Evolutionary conservation across 2,113 vertebrate genomes (phyloP), one percentile per base, ranked within the genome.

Genomic region (Entelurus aequoreus): DNA sequence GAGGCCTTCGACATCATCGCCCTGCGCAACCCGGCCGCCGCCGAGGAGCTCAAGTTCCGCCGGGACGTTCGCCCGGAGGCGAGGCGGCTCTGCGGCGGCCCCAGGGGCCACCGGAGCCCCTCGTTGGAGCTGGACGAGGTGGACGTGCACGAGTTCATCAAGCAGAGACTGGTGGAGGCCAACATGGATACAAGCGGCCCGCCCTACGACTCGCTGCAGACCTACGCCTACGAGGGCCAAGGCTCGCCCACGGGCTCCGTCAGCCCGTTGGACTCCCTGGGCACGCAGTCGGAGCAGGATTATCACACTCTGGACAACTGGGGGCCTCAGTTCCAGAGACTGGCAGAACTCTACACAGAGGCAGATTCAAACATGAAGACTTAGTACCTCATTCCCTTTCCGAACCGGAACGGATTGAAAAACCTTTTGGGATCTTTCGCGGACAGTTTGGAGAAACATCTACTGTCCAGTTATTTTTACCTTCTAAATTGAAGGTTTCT

Each of bases 1-100:
- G 97, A 99, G 74, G 97, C 97, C 38, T 99, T 98, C 38, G 97
- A 99, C 86, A 99, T 99, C 78, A 91, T 90, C 0, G 95, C 97
- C 1, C 82, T 99, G 28, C 85, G 97, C 15, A 97, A 99, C 69
- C 97, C 96, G 0, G 91, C 93, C 0, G 94, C 92, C 0, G 95
- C 94, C 78, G 95, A 98, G 82, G 94, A 98, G 77, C 87, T 97
- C 35, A 95, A 92, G 71, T 95, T 94, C 74, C 84, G 97, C 3
- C 85, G 95, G 62, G 97, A 99, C 70, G 80, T 99, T 55, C 90
- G 87, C 1, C 97, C 96, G 0, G 95, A 99, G 11, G 82, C 66
- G 35, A 82, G 75, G 63, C 84, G 9, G 71, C 85, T 53, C 80
- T 87, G 70, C 51, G 16, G 2, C 37, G 51, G 57, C 5, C 44